Conservation (phyloP, 2,888 invertebrate genomes). For the Tetramorium bicarinatum region DNA sequence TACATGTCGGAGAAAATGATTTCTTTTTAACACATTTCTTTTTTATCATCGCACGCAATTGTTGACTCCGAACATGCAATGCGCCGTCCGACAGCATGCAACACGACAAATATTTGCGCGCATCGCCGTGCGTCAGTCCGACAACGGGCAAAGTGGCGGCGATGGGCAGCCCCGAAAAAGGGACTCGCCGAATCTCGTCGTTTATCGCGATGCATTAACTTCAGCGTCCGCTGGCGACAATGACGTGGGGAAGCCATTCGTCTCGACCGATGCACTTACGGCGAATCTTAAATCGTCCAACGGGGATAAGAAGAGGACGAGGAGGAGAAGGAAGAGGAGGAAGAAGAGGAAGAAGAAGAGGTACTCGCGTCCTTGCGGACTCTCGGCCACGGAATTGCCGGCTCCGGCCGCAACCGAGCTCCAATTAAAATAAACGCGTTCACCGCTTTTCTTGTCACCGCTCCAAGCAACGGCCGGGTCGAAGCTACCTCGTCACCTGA, state of each 20-base stretch:
- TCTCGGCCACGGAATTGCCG: slow-evolving; percentile 63
- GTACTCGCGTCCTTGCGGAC: slow-evolving; percentile 69
- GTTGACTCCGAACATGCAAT: neutral
- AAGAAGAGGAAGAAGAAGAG: slow-evolving; percentile 70
- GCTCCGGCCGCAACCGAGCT: slow-evolving; percentile 55
- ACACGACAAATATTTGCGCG: slow-evolving; percentile 14
- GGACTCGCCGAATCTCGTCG: neutral
- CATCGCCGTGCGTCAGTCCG: neutral
- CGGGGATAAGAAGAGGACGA: slow-evolving; percentile 28
- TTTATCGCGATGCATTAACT: slow-evolving; percentile 52
- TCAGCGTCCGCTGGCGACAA: slow-evolving; percentile 47
- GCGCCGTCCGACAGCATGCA: neutral
- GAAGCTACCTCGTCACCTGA: slow-evolving; percentile 68
- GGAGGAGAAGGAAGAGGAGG: slow-evolving; percentile 11
- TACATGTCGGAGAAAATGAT: neutral
- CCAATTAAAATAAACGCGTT: slow-evolving; percentile 79
- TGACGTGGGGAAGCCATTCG: slow-evolving; percentile 73
- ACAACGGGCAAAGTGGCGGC: slow-evolving; percentile 16
- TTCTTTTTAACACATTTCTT: neutral
- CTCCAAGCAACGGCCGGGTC: slow-evolving; percentile 57
- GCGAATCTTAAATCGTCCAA: slow-evolving; percentile 76
- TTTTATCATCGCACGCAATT: neutral
- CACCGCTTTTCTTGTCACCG: slow-evolving; percentile 77
- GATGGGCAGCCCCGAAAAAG: slow-evolving; percentile 17
- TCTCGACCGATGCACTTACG: slow-evolving; percentile 72